A percentile compares a stretch with the other conserved stretches of the same genome.
Conservation (phyloP, 2,888 invertebrate genomes). For the Cerastis leucographa region DNA sequence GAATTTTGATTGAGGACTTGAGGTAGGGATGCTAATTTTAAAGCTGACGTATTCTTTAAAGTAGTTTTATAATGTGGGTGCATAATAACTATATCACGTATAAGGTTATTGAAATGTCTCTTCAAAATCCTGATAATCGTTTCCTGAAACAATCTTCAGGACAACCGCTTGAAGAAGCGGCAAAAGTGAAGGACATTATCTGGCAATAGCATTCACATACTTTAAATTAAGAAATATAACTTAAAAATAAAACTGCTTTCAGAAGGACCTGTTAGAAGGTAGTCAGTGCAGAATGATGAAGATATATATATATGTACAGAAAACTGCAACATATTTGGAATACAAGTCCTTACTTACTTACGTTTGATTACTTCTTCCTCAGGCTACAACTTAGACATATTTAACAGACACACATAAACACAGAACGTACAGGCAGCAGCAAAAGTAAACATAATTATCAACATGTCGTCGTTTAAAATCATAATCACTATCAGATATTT, state of each 20-base stretch:
- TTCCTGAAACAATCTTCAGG: background rate
- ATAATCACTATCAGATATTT: background rate
- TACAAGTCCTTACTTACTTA: background rate
- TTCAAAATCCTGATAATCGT: background rate
- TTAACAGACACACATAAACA: slow-evolving; percentile 31
- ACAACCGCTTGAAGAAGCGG: background rate
- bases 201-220: background rate
- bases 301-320: no score
- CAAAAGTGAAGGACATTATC: background rate
- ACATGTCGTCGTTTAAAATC: background rate
- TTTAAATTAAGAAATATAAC: background rate
- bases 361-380: slow-evolving; percentile 16
- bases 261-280: background rate
- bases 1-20: slow-evolving; percentile 33
- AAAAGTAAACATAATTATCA: slow-evolving; percentile 12
- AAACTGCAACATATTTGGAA: background rate
- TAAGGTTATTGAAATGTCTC: background rate
- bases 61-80: background rate
- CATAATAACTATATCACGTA: background rate
- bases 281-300: background rate
- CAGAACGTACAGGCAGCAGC: background rate
- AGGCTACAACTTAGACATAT: slow-evolving; percentile 4
- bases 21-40: background rate
- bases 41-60: background rate
- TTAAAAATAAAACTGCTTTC: background rate